These are phyloP conservation scores for Anorthoa munda DNA, from an alignment of 2,888 invertebrate species.

Conservation along the genomic window DNA sequence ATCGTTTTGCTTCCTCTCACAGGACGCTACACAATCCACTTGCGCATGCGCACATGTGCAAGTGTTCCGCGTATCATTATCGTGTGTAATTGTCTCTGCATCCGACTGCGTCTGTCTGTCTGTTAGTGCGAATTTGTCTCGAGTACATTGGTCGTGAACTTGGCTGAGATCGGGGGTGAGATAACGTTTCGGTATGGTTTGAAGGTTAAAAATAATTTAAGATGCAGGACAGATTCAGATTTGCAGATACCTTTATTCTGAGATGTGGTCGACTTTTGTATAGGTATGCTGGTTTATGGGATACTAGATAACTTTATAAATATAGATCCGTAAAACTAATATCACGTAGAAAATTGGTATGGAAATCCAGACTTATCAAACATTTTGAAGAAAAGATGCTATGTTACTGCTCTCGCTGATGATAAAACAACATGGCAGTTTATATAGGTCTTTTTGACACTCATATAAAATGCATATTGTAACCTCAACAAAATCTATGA, in stretches of 20 bases:
- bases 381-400: background rate
- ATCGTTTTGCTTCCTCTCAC: conserved; percentile 30
- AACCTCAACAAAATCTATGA: too few relatives aligned
- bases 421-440: too few relatives aligned
- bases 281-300: too few relatives aligned
- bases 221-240: background rate
- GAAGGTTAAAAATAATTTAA: conserved; percentile 9
- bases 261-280: too few relatives aligned
- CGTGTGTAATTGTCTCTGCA: conserved; percentile 65
- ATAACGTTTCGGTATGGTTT: conserved; percentile 7
- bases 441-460: too few relatives aligned
- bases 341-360: too few relatives aligned
- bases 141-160: conserved; percentile 61
- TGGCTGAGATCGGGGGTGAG: conserved; percentile 25
- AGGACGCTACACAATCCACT: background rate
- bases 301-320: too few relatives aligned
- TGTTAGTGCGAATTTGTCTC: conserved; percentile 37
- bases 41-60: conserved; percentile 61
- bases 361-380: background rate
- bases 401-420: background rate
- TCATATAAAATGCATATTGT: too few relatives aligned
- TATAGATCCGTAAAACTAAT: too few relatives aligned
- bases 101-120: conserved; percentile 50
- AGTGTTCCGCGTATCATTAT: conserved; percentile 71
- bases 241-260: background rate